These are phyloP conservation scores for Scylla paramamosain DNA, from an alignment of 1,140 invertebrate genomes.

Conservation along the genomic window DNA sequence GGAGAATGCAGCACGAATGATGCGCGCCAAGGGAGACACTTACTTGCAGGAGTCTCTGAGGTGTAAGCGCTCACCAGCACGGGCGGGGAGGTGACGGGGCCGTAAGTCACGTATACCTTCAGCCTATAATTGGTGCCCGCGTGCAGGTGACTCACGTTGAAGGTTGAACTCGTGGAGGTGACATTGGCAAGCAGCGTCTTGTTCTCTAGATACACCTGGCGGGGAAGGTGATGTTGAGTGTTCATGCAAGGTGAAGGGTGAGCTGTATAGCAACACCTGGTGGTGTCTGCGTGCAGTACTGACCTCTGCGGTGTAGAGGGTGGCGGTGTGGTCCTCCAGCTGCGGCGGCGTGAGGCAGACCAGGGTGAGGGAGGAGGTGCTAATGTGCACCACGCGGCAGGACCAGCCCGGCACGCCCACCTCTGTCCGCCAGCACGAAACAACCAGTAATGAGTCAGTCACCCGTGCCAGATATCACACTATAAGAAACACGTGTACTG, in stretches of 20 bases:
- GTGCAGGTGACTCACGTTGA: constrained; percentile 49
- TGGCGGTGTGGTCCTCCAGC: not conserved
- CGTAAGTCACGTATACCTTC: constrained; percentile 48
- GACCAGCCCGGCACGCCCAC: constrained; percentile 25
- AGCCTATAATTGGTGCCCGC: constrained; percentile 46
- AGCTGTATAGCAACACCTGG: not conserved
- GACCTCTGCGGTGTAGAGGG: constrained; percentile 50
- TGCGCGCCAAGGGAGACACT: not conserved
- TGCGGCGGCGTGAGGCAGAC: constrained; percentile 31
- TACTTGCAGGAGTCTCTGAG: not conserved
- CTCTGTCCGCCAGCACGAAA: not conserved
- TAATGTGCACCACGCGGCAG: constrained; percentile 43
- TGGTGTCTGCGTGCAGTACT: too few relatives aligned
- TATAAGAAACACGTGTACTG: too few relatives aligned
- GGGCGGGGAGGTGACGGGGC: constrained; percentile 44
- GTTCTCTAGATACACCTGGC: constrained; percentile 35
- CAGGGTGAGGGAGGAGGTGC: constrained; percentile 41
- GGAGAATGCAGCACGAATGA: not conserved
- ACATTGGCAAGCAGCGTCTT: not conserved
- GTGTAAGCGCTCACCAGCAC: constrained; percentile 46
- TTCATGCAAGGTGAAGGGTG: not conserved
- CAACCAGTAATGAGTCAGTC: too few relatives aligned
- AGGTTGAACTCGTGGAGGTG: not conserved
- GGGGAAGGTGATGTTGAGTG: not conserved
- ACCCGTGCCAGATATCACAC: too few relatives aligned